Conservation (phyloP, 2,888 invertebrate species). For the Lycophotia porphyrea region DNA sequence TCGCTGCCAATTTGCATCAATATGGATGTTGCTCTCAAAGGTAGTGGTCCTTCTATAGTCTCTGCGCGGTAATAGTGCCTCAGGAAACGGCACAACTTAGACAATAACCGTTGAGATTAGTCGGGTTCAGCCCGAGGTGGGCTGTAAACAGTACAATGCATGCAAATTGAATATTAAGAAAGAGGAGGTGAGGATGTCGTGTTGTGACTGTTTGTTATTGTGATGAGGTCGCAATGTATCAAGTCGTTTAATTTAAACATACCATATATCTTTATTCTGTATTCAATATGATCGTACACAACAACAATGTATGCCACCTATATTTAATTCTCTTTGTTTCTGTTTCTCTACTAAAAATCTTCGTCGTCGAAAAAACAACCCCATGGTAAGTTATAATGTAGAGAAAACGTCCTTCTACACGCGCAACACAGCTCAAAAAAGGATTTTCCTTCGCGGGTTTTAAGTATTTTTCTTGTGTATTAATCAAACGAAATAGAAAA, state of each 20-base stretch:
- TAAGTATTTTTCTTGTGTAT: neutral
- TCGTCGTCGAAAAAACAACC: no score
- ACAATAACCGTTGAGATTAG: conserved; percentile 80
- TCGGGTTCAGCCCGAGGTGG: conserved; percentile 62
- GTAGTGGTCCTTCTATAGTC: conserved; percentile 25
- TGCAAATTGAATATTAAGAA: conserved; percentile 66
- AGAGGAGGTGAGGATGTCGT: conserved; percentile 17
- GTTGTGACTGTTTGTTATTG: conserved; percentile 14
- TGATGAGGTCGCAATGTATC: neutral
- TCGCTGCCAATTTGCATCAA: neutral
- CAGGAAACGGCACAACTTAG: conserved; percentile 79
- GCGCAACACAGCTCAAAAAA: neutral
- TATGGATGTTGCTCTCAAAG: neutral
- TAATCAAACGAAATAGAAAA: neutral
- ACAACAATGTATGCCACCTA: neutral
- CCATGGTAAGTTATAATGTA: neutral
- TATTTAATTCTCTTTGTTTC: neutral
- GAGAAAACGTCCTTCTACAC: neutral
- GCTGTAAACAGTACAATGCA: conserved; percentile 65
- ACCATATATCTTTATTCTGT: neutral
- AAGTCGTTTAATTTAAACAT: neutral
- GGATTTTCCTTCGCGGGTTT: neutral
- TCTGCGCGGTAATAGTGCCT: conserved; percentile 43
- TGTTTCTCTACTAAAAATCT: neutral
- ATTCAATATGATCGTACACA: neutral